Evolutionary conservation across 2,797 vertebrate genomes (phyloP).

Genomic region (Crocidura indochinensis): DNA sequence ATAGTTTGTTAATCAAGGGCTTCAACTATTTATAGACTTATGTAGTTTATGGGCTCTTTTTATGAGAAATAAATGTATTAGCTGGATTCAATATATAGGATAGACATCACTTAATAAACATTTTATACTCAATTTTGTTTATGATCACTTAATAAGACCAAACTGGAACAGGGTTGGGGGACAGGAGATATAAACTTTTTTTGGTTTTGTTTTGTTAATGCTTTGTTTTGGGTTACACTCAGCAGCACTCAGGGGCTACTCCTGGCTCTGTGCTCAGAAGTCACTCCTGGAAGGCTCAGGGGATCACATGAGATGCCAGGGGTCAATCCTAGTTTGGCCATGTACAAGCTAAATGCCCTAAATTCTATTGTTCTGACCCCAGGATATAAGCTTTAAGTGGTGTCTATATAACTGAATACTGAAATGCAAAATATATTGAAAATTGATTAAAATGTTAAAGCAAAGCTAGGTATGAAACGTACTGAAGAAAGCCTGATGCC

Average conservation of each 20-base stretch:
- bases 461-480: constrained; percentile 77
- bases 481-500: constrained; percentile 80
- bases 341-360: no score
- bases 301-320: no score
- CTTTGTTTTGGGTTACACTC: no score
- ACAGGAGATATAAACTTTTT: no score
- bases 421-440: constrained; percentile 87
- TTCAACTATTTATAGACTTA: constrained; percentile 86
- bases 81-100: constrained; percentile 85
- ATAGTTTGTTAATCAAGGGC: constrained; percentile 89
- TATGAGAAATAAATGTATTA: constrained; percentile 87
- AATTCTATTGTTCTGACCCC: no score
- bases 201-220: no score
- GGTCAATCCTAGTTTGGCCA: no score
- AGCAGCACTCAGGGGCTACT: no score
- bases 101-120: constrained; percentile 89
- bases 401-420: constrained; percentile 87
- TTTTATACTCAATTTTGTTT: constrained; percentile 88
- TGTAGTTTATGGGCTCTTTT: constrained; percentile 86
- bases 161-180: constrained; percentile 89
- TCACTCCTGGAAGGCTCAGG: no score
- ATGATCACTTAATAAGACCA: constrained; percentile 90
- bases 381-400: constrained; percentile 88
- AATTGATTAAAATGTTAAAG: constrained; percentile 81
- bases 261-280: no score